A percentile compares a stretch with the other conserved stretches of the same genome.
Evolutionary conservation across 1,140 invertebrate species (phyloP).

Genomic region (Drosophila ironensis): DNA sequence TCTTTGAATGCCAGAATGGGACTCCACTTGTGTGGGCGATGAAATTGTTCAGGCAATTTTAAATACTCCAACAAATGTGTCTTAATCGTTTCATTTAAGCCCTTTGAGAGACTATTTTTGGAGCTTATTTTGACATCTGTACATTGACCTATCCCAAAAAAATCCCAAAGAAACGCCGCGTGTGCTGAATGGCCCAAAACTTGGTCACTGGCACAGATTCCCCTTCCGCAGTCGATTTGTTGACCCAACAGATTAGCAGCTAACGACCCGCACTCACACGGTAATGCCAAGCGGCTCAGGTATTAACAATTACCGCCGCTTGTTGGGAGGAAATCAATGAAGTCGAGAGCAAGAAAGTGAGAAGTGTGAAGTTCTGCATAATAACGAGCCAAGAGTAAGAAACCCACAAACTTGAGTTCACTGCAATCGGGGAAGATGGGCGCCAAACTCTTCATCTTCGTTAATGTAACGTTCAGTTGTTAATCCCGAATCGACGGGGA

Average conservation of each 20-base stretch:
- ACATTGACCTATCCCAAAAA: constrained; percentile 71
- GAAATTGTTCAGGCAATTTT: too few species aligned
- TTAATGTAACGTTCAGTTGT: constrained; percentile 39
- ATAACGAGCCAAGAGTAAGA: constrained; percentile 52
- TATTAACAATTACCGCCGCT: constrained; percentile 54
- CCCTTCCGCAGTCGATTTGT: constrained; percentile 18
- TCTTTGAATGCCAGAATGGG: too few species aligned
- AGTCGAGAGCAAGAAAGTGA: constrained; percentile 16
- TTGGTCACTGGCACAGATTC: constrained; percentile 63
- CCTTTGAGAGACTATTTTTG: too few species aligned
- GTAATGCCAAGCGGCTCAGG: constrained; percentile 24
- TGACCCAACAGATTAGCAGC: constrained; percentile 70
- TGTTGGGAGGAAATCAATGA: constrained; percentile 49
- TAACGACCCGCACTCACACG: constrained; percentile 47
- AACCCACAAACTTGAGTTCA: constrained; percentile 1
- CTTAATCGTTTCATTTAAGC: too few species aligned
- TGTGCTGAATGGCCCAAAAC: constrained; percentile 58
- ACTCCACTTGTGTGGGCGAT: too few species aligned
- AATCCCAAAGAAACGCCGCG: background rate
- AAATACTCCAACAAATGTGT: too few species aligned
- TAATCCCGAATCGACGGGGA: constrained; percentile 7
- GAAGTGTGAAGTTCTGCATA: constrained; percentile 62
- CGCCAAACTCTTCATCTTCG: constrained; percentile 1
- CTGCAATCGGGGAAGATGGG: constrained; percentile 5
- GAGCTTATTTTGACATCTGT: constrained; percentile 8